Percentiles rank a stretch among this genome's conserved stretches.
These are phyloP conservation scores for Drosophila infuscata DNA, from an alignment of 2,888 invertebrate species.

Conservation along the genomic window DNA sequence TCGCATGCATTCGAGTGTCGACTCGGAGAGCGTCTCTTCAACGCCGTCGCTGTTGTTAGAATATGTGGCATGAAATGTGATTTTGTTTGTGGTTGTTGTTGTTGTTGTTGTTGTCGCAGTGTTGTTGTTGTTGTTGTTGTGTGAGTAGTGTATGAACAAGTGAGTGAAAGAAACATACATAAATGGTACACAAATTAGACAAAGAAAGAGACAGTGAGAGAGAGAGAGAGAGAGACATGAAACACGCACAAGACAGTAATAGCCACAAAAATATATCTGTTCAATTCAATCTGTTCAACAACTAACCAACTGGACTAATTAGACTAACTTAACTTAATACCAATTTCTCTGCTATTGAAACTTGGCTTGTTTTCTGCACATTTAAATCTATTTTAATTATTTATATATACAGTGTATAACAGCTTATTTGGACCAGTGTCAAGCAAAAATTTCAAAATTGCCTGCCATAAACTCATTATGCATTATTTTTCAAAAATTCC, in stretches of 20 bases:
- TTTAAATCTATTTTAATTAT: too few relatives aligned
- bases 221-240: slow-evolving; percentile 40
- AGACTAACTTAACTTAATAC: neutral
- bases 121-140: slow-evolving; percentile 18
- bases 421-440: too few relatives aligned
- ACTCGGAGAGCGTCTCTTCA: slow-evolving; percentile 90
- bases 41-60: slow-evolving; percentile 67
- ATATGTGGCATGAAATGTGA: slow-evolving; percentile 14
- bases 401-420: too few relatives aligned
- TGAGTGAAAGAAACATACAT: slow-evolving; percentile 40
- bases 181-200: slow-evolving; percentile 42
- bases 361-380: too few relatives aligned
- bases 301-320: neutral
- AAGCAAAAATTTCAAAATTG: too few relatives aligned
- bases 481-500: too few relatives aligned
- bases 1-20: slow-evolving; percentile 93
- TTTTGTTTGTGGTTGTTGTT: slow-evolving; percentile 11
- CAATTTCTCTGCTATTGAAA: too few relatives aligned
- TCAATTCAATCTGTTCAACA: neutral
- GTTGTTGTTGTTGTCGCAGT: slow-evolving; percentile 26
- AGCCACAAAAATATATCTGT: neutral
- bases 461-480: too few relatives aligned
- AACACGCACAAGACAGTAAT: slow-evolving; percentile 10
- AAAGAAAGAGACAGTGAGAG: slow-evolving; percentile 4
- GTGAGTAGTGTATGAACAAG: slow-evolving; percentile 43